These are phyloP conservation scores for Aldabrachelys gigantea DNA, from an alignment of 2,113 vertebrate genomes.

Conservation along the genomic window DNA sequence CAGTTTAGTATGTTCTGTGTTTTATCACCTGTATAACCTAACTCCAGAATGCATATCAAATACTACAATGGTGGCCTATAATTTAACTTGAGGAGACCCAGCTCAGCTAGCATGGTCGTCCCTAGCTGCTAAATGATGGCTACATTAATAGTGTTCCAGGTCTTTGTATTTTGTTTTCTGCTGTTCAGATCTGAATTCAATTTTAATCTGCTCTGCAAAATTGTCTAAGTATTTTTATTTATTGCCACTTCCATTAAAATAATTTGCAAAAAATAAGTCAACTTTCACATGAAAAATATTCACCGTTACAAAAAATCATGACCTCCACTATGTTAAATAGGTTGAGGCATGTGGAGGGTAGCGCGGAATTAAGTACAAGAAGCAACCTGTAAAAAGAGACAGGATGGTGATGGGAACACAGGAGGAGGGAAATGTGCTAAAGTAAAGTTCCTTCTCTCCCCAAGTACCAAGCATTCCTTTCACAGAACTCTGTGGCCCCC, in stretches of 20 bases:
- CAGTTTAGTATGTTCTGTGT: neutral
- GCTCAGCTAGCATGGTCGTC: neutral
- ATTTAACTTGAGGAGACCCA: neutral
- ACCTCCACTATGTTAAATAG: neutral
- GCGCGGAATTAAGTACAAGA: neutral
- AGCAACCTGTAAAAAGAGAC: neutral
- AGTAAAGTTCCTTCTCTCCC: neutral
- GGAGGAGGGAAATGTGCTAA: neutral
- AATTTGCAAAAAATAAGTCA: neutral
- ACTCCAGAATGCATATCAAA: neutral
- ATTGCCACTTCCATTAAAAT: slow-evolving; percentile 53
- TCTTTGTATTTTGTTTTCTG: neutral
- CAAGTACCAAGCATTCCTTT: neutral
- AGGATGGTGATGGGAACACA: neutral
- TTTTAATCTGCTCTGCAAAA: neutral
- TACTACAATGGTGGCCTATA: neutral
- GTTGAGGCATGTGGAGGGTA: neutral
- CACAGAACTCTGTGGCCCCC: neutral
- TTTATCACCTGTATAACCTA: neutral
- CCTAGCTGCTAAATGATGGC: neutral
- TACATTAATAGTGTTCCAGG: neutral
- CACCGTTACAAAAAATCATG: slow-evolving; percentile 17
- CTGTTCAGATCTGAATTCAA: neutral
- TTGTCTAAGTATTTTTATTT: neutral
- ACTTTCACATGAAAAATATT: slow-evolving; percentile 25